These are phyloP conservation scores for Ceratoteleas bidentatus DNA, from an alignment of 1,140 invertebrate genomes.

Conservation along the genomic window DNA sequence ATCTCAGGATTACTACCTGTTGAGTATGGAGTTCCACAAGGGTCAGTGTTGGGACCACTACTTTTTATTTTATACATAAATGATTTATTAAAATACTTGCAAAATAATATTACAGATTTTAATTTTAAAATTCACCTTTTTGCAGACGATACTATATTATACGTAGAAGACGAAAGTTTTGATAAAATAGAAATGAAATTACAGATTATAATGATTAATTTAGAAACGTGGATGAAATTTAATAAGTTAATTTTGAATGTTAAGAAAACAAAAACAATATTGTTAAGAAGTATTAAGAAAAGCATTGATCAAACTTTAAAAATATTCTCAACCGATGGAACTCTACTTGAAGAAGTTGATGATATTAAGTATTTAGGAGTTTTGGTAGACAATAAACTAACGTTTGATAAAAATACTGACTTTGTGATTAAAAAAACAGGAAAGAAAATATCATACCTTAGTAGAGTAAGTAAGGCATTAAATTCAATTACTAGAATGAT, in stretches of 20 bases:
- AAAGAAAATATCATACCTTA: constrained; percentile 4
- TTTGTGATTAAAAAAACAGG: constrained; percentile 18
- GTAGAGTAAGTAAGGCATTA: constrained; percentile 9
- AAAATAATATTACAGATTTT: not conserved
- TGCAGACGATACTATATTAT: constrained; percentile 20
- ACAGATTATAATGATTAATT: not conserved
- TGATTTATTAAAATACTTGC: not conserved
- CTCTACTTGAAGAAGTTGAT: constrained; percentile 6
- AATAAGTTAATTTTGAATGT: constrained; percentile 9
- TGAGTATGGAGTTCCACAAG: not conserved
- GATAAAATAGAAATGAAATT: constrained; percentile 3
- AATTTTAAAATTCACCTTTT: constrained; percentile 15
- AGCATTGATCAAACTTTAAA: not conserved
- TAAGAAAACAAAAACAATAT: constrained; percentile 1
- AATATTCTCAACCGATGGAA: not conserved
- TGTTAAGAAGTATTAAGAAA: constrained; percentile 1
- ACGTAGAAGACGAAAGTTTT: not conserved
- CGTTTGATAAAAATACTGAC: constrained; percentile 7
- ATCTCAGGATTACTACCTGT: not conserved
- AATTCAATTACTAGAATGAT: constrained; percentile 3
- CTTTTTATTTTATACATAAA: constrained; percentile 1
- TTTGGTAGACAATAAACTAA: constrained; percentile 14
- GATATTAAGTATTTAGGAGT: constrained; percentile 14
- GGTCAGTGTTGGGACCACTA: not conserved
- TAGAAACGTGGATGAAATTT: not conserved